Evolutionary conservation across 2,113 vertebrate species (phyloP), one percentile per base, ranked within the genome.

Genomic region (Narcine bancroftii): DNA sequence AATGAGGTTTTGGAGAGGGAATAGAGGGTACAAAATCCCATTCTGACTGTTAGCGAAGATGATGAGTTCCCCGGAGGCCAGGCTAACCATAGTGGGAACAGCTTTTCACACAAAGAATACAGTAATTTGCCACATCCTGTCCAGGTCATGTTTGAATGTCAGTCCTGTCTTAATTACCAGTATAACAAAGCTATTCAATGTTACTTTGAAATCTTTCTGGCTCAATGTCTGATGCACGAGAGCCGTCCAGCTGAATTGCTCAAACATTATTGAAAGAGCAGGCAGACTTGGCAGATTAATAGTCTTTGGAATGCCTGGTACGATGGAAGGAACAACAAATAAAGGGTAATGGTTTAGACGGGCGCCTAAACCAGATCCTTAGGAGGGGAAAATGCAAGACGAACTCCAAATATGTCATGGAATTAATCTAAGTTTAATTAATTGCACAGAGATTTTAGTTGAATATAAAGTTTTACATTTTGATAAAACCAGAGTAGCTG

Each of bases 1-100:
- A 91, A 92, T 89, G 92, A 93, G 93, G 94, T 95, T 95, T 87
- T 94, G 94, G 93, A 96, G 94, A 97, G 96, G 96, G 96, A 97
- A 97, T 95, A 96, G 94, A 97, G 96, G 96, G 95, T 96, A 96
- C 95, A 96, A 97, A 97, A 97, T 96, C 96, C 97, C 95, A 96
- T 97, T 97, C 96, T 98, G 98, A 98, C 97, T 98, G 97, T 99
- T 97, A 97, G 96, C 96, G 96, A 97, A 97, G 95, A 97, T 96
- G 96, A 98, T 96, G 95, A 97, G 97, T 95, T 98, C 97, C 97
- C 97, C 92, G 93, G 97, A 97, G 97, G 95, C 95, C 92, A 95
- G 96, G 95, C 94, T 94, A 96, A 96, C 95, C 95, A 95, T 95
- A 95, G 95, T 95, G 95, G 96, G 95, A 96, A 95, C 95, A 97